Base-by-base conservation (phyloP, 1,140 invertebrate species). In the Brachionus angularis region DNA sequence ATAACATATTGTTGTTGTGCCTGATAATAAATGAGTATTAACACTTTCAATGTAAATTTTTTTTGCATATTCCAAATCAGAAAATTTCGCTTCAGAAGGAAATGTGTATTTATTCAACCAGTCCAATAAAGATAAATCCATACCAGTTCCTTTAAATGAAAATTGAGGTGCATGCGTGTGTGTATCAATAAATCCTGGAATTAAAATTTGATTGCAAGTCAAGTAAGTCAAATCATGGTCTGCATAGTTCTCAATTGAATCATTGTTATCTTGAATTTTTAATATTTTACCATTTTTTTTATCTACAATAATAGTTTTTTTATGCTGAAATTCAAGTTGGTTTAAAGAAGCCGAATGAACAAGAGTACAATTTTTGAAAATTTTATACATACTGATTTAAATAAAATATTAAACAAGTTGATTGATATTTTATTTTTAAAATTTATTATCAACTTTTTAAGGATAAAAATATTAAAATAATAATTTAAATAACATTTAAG, bases 101-200 rank as follows among this genome's bases (percentile, higher is more conserved):
- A 91, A 93, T 1, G 91, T 93, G 75, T 93, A 93, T n/a, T 82
- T 86, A 34, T 88, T 83, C 0, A 95, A 80, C 91, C 91, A 94
- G 64, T 91, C 87, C 1, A 93, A 79, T 10, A 95, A 81, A 0
- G 86, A 84, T 73, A 86, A 84, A 76, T 92, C 90, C 69, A 90
- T 84, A 0, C 89, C 91, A 10, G 91, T 76, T 5, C 91, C 91
- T 72, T 87, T 80, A 79, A 92, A 92, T 1, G 89, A 88, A 75
- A 89, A 88, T 80, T 94, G 92, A 1, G 89, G 87, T 0, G 90
- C 89, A 84, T 95, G 92, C 47, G 90, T 88, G 75, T 95, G 92
- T 12, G 88, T 88, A 78, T 95, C 92, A 3, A 93, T 84, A 72
- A 95, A 87, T 3, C 92, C 92, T 3, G 91, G 91, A 74, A 91